phyloP scores from a whole-genome alignment of 2,113 vertebrate species.

The Microcebus murinus region DNA sequence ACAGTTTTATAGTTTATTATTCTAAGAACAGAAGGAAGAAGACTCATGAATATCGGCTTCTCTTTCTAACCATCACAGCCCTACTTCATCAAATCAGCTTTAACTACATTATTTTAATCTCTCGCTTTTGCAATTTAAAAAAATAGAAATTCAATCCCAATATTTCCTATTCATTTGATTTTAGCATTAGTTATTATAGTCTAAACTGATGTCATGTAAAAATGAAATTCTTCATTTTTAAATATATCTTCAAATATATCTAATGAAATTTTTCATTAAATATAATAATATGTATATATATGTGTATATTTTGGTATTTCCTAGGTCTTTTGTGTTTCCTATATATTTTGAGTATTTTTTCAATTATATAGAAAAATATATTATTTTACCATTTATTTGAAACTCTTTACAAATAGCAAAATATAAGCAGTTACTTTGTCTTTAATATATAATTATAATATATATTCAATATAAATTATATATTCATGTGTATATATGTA shows the following conservation, averaged over 20 bases:
- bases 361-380: neutral
- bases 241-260: too few species aligned
- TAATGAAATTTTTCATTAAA: neutral
- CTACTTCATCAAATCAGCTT: neutral
- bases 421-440: neutral
- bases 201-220: neutral
- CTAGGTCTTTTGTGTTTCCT: neutral
- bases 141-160: neutral
- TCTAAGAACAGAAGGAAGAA: neutral
- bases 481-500: neutral
- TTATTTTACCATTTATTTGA: neutral
- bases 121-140: neutral
- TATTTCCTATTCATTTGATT: neutral
- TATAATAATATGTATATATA: neutral
- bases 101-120: neutral
- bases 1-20: neutral
- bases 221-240: too few species aligned
- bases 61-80: neutral
- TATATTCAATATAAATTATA: neutral
- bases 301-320: neutral
- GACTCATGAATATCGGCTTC: neutral
- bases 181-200: constrained; percentile 26
- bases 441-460: neutral
- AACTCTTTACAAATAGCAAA: neutral
- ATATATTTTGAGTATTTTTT: neutral